Percentiles rank a stretch among this genome's conserved stretches.
Conservation (phyloP, 2,888 invertebrate species). For the Lasioglossum zephyrum region DNA sequence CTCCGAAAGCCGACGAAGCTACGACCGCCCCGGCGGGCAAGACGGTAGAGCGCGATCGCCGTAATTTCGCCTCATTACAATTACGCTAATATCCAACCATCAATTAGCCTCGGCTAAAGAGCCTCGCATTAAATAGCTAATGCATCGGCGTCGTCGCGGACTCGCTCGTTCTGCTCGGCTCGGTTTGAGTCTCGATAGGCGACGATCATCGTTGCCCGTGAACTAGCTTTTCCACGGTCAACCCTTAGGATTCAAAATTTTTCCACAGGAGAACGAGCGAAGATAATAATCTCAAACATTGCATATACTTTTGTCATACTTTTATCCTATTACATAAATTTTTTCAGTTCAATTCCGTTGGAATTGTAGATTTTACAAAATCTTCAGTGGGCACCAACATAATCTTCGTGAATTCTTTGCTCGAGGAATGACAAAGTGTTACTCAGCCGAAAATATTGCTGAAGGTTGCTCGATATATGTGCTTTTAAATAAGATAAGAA, state of each 20-base stretch:
- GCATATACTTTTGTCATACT: not conserved
- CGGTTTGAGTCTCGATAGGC: conserved; percentile 62
- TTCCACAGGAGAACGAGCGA: not conserved
- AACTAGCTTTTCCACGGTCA: conserved; percentile 69
- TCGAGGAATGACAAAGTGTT: not conserved
- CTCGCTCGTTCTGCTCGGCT: conserved; percentile 62
- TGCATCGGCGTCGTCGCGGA: conserved; percentile 78
- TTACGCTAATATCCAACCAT: conserved; percentile 82
- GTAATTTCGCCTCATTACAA: conserved; percentile 83
- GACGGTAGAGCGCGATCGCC: conserved; percentile 81
- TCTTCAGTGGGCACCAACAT: not conserved
- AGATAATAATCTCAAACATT: not conserved
- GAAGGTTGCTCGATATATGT: not conserved
- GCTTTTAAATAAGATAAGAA: not conserved
- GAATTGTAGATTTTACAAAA: not conserved
- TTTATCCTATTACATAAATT: not conserved
- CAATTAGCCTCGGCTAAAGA: conserved; percentile 82
- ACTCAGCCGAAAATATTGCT: not conserved
- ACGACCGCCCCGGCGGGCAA: conserved; percentile 37
- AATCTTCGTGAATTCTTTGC: no score
- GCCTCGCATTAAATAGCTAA: conserved; percentile 82
- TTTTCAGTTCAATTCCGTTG: not conserved
- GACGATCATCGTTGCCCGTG: conserved; percentile 65
- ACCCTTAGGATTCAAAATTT: not conserved
- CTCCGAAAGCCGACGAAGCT: conserved; percentile 56